Evolutionary conservation across 2,797 vertebrate genomes (phyloP).

Genomic region (Siniperca obscura): DNA sequence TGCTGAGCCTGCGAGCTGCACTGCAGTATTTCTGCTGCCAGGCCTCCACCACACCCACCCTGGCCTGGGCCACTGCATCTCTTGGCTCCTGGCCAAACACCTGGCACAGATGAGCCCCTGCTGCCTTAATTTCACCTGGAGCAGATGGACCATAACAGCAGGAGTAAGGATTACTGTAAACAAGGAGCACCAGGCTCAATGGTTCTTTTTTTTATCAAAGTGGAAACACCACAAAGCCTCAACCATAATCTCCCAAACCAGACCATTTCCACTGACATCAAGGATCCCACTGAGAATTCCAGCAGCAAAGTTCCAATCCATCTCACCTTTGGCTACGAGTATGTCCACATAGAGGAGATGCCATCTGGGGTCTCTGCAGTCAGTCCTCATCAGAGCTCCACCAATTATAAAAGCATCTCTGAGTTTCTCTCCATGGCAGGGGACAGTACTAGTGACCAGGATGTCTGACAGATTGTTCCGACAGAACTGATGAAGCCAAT

Average conservation of each 20-base stretch:
- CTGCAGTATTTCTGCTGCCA: conserved; percentile 82
- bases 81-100: conserved; percentile 83
- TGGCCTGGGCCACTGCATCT: conserved; percentile 83
- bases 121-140: conserved; percentile 86
- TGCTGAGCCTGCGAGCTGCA: conserved; percentile 85
- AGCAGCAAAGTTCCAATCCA: not conserved
- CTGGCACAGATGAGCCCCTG: conserved; percentile 84
- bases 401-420: conserved; percentile 82
- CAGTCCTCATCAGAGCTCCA: conserved; percentile 84
- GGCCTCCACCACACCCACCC: conserved; percentile 89
- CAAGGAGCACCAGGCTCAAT: not conserved
- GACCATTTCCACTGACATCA: conserved; percentile 18
- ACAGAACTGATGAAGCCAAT: conserved; percentile 89
- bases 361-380: conserved; percentile 80
- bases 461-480: conserved; percentile 77
- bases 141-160: conserved; percentile 50
- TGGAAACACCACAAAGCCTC: conserved; percentile 4
- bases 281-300: not conserved
- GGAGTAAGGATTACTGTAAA: conserved; percentile 31
- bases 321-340: conserved; percentile 87
- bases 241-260: not conserved
- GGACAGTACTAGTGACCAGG: conserved; percentile 56
- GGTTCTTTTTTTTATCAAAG: conserved; percentile 15
- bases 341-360: conserved; percentile 89
- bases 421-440: conserved; percentile 75